phyloP scores from a whole-genome alignment of 2,113 vertebrate species.

The Bostrychus sinensis region DNA sequence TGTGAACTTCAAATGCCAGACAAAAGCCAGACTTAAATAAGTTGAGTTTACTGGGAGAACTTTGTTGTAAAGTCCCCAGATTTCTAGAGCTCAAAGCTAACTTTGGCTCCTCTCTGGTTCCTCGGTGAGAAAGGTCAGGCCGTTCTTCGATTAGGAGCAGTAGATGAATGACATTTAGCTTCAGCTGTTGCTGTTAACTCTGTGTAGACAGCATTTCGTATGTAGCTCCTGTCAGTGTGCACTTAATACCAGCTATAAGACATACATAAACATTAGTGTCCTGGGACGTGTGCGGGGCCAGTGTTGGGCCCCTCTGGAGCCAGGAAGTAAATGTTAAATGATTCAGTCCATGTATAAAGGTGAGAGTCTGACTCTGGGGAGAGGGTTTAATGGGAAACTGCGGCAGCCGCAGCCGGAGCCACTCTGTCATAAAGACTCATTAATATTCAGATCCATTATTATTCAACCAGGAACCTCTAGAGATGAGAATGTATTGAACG shows the following conservation, averaged over 20 bases:
- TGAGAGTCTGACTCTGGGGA: conserved; percentile 60
- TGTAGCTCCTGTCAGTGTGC: conserved; percentile 36
- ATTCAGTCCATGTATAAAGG: conserved; percentile 70
- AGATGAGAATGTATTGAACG: conserved; percentile 59
- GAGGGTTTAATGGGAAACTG: conserved; percentile 64
- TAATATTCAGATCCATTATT: conserved; percentile 75
- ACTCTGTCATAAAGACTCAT: conserved; percentile 75
- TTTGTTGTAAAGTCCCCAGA: too few relatives aligned
- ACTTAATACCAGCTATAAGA: conserved; percentile 13
- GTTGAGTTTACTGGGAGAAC: too few relatives aligned
- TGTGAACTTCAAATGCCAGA: too few relatives aligned
- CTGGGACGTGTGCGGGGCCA: conserved; percentile 37
- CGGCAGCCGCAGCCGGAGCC: conserved; percentile 68
- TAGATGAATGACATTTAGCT: conserved; percentile 46
- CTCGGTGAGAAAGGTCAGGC: conserved; percentile 48
- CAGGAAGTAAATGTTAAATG: conserved; percentile 71
- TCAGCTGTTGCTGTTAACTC: conserved; percentile 34
- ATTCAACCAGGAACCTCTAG: conserved; percentile 70
- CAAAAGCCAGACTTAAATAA: too few relatives aligned
- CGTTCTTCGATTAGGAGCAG: conserved; percentile 30
- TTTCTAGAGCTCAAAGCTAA: conserved; percentile 39
- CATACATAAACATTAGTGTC: conserved; percentile 31
- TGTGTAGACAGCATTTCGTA: conserved; percentile 25
- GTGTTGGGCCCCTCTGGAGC: conserved; percentile 58
- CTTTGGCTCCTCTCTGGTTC: conserved; percentile 29